Base-by-base conservation (phyloP, 2,888 invertebrate genomes). In the Scelioninae gen. 1 region DNA sequence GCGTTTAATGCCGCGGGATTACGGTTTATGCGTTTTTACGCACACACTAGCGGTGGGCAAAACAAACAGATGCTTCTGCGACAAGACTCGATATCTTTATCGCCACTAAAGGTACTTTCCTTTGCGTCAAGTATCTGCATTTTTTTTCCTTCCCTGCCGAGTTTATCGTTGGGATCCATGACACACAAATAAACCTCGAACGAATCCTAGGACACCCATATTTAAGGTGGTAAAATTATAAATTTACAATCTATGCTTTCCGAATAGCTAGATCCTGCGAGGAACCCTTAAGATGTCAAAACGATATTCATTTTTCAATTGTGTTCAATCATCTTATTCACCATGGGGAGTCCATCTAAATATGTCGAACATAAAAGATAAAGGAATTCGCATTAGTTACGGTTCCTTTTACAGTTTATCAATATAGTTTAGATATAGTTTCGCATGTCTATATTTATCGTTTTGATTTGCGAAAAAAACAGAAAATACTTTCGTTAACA, bases 1-100 rank as follows among this genome's bases (percentile, higher is more conserved):
- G 53, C 75, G 76, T 86, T 86, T 86, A 86, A 84, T 77, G 79
- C 80, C 60, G 77, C 79, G 72, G 84, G 83, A 86, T 86, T 84
- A 84, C 83, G 82, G 56, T 86, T 86, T 86, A 86, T 83, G 81
- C 80, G 80, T 84, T 80, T 78, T 79, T 81, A 82, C 23, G 65
- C 74, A 68, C 82, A 71, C 69, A 60, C 43, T 31, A 51, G 63
- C 75, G 58, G 40, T 69, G 71, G 38, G 55, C 58, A 72, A 75
- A 76, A 82, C 77, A 79, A 82, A 82, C 79, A 62, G 69, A 83
- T 58, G 56, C 82, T 47, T n/a, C 23, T 56, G 63, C 45, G 65
- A 76, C 69, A 58, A 40, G 75, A 6, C 32, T 29, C 72, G 76
- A 81, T 84, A 86, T 85, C 84, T 87, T 87, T 86, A 86, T 86